A percentile compares a stretch with the other conserved stretches of the same genome.
Conservation (phyloP, 2,113 vertebrate species). For the Macaca mulatta region DNA sequence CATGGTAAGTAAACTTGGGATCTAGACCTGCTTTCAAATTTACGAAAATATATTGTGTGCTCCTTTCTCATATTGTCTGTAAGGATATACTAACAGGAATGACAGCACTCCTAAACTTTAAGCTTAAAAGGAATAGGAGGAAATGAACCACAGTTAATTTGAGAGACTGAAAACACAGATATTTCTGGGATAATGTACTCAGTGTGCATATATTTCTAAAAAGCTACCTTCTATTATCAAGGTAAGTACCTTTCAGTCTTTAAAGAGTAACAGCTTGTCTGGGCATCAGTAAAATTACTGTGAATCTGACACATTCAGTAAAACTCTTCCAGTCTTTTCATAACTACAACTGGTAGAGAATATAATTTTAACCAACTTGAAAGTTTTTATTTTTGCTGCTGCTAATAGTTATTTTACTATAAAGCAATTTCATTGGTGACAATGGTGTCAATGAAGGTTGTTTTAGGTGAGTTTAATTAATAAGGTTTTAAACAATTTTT, state of each 20-base stretch:
- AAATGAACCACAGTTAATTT: background rate
- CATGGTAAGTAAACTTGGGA: background rate
- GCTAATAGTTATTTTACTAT: background rate
- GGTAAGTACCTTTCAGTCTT: background rate
- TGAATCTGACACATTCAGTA: background rate
- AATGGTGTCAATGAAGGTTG: background rate
- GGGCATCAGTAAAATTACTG: background rate
- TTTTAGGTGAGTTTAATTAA: background rate
- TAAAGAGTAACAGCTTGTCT: background rate
- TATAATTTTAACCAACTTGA: background rate
- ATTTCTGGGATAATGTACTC: background rate
- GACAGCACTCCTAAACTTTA: background rate
- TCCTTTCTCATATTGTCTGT: background rate
- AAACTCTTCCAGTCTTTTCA: background rate
- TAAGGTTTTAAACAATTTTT: background rate
- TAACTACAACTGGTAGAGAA: background rate
- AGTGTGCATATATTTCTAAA: background rate
- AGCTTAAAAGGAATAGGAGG: background rate
- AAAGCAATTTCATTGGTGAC: background rate
- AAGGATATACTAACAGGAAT: background rate
- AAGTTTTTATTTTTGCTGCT: background rate
- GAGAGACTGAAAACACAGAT: background rate
- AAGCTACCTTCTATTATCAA: background rate
- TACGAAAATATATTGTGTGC: background rate
- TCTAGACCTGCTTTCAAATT: background rate